Evolutionary conservation across 1,140 invertebrate genomes (phyloP), one percentile per base, ranked within the genome.

Genomic region (Diorhabda elongata): DNA sequence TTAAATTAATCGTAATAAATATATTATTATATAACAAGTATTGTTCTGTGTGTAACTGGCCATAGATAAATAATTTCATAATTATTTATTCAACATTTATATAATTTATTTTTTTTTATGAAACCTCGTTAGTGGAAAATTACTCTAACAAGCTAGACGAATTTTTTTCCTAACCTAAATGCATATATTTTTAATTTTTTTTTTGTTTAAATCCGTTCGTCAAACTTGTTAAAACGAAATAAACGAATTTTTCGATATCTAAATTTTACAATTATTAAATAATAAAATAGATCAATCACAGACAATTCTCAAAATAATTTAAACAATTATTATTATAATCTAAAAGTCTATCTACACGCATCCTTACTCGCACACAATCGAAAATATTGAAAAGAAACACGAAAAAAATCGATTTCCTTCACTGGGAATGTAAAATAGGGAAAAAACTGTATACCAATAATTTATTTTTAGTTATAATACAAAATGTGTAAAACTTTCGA

Each of bases 271-370:
- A 52, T 52, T 52, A 66, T 66, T 66, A 59, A 66, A 66, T 66
- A 66, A 66, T 66, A 64, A 56, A 64, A 66, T 66, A 66, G 64
- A 66, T 66, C 58, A 66, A 66, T 66, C 64, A 66, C 64, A 66
- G 64, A 66, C 64, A 66, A 66, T 66, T 66, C 64, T 66, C 64
- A 58, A 66, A 66, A 66, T 66, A 66, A 66, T 66, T 66, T 66
- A 66, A 66, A 66, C 4, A 11, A 7, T 52, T 8, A 47, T 66
- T 42, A n/a, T 43, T 66, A 66, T 66, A 66, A 43, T 7, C 41
- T 44, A 60, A 44, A 26, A 45, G 26, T 57, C 64, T 66, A 66
- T 66, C 64, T 66, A 66, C 64, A 66, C 26, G 42, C 63, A 9
- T 57, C 44, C 64, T 58, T 59, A 52, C 47, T 52, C 47, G 47